These are phyloP conservation scores for Ichneumoninae sp. DNA, from an alignment of 2,888 invertebrate genomes.

Conservation along the genomic window DNA sequence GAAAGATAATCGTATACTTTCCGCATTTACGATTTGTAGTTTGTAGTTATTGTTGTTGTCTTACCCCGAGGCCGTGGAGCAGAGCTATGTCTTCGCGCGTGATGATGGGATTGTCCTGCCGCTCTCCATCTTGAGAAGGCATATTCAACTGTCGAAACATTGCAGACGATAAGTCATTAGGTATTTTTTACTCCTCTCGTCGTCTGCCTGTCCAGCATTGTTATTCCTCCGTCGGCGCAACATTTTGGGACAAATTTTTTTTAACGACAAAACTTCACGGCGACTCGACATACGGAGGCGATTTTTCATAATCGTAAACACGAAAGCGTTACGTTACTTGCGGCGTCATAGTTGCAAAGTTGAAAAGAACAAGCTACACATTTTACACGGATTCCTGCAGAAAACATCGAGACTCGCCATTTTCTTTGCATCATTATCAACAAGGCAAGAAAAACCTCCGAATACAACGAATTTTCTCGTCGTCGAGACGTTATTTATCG, in stretches of 20 bases:
- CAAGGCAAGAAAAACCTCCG: slow-evolving; percentile 48
- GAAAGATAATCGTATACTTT: background rate
- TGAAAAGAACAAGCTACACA: background rate
- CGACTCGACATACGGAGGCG: background rate
- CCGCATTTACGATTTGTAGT: background rate
- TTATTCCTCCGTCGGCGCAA: background rate
- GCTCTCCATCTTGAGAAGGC: slow-evolving; percentile 76
- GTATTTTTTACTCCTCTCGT: background rate
- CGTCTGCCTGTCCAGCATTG: background rate
- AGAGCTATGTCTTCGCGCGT: slow-evolving; percentile 75
- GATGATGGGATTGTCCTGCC: slow-evolving; percentile 70
- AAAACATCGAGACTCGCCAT: slow-evolving; percentile 56
- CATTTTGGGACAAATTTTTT: background rate
- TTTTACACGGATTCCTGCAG: background rate
- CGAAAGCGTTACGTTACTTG: background rate
- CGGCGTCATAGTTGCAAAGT: background rate
- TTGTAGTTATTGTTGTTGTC: background rate
- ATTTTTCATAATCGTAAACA: background rate
- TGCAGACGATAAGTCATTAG: slow-evolving; percentile 9
- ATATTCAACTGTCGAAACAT: slow-evolving; percentile 69
- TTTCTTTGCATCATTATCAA: slow-evolving; percentile 53
- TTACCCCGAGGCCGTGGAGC: slow-evolving; percentile 75
- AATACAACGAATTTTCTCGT: slow-evolving; percentile 29
- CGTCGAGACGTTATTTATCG: slow-evolving; percentile 35
- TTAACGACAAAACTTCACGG: background rate